Evolutionary conservation across 2,888 invertebrate species (phyloP).

Genomic region (Eilema caniola): DNA sequence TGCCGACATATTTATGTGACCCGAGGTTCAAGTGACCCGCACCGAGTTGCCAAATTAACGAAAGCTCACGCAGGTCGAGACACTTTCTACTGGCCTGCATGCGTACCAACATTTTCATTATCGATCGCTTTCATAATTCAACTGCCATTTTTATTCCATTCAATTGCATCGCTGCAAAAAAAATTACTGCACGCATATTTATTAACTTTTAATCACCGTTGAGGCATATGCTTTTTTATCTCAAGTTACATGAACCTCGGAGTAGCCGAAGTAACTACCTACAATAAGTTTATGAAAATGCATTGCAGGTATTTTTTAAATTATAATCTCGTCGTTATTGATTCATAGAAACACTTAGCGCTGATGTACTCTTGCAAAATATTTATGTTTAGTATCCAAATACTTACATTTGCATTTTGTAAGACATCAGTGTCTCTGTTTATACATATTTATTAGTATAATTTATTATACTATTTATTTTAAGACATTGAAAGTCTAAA

Average conservation of each 20-base stretch:
- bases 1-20: slow-evolving; percentile 83
- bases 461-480: slow-evolving; percentile 78
- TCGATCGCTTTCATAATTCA: slow-evolving; percentile 85
- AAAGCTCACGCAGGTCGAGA: slow-evolving; percentile 82
- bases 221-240: slow-evolving; percentile 53
- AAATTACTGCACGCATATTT: slow-evolving; percentile 58
- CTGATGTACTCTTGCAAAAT: slow-evolving; percentile 62
- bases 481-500: slow-evolving; percentile 70
- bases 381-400: slow-evolving; percentile 57
- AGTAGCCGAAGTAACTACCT: background rate
- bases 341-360: slow-evolving; percentile 54
- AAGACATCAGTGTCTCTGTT: slow-evolving; percentile 70
- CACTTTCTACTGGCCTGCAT: slow-evolving; percentile 82
- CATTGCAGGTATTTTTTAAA: slow-evolving; percentile 35
- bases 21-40: slow-evolving; percentile 76
- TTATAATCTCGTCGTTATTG: slow-evolving; percentile 43
- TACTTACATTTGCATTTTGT: slow-evolving; percentile 74
- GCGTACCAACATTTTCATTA: slow-evolving; percentile 82
- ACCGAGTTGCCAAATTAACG: slow-evolving; percentile 79
- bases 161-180: slow-evolving; percentile 69
- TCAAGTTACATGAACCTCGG: slow-evolving; percentile 45
- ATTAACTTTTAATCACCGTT: slow-evolving; percentile 61
- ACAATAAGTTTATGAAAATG: slow-evolving; percentile 20
- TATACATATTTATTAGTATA: slow-evolving; percentile 80
- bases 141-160: slow-evolving; percentile 84